Base-by-base conservation (phyloP, 2,797 vertebrate species). In the Alfaro cultratus region DNA sequence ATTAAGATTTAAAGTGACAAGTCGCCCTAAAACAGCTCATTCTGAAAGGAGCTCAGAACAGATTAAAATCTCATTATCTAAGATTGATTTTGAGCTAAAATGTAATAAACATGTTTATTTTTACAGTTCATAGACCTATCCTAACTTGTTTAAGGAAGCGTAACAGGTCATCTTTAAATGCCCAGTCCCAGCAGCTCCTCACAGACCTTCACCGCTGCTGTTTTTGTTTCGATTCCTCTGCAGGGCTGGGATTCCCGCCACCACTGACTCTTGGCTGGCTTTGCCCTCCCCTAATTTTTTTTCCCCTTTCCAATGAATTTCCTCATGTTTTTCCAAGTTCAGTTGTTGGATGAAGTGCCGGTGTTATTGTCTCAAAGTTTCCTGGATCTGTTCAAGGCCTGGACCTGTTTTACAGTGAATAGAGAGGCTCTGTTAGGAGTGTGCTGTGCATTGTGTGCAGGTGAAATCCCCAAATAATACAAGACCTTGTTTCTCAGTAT, bases 361-460 rank as follows among this genome's bases (percentile, higher is more conserved):
- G 45, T 81, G 91, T 92, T 90, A 93, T 92, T 93, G 93, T 95
- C 90, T 95, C 91, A 94, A 85, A 94, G 88, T 95, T 96, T 96
- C 94, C 93, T 94, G 91, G 89, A 91, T 89, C 85, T 86, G 89
- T 83, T 91, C 88, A 75, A 90, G 88, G 89, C 92, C 89, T 88
- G 73, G 41, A 84, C 74, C 49, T 57, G 87, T 90, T 91, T 73
- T 15, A 79, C 81, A 77, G 81, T 82, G 88, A 86, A 79, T 70
- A 43, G 74, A 78, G 80, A 84, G 74, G 85, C 75, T 90, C 88
- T 87, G 71, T 49, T 71, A 49, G 80, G 60, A 7, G 75, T 79
- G 46, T 31, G 75, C 79, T 85, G 83, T 85, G 78, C 82, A 82
- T 36, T 75, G 86, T 29, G 87, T 84, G 85, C 81, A 89, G 83